These are phyloP conservation scores for Pegea sp. DNA, from an alignment of 23 tunicate species.

Conservation along the genomic window DNA sequence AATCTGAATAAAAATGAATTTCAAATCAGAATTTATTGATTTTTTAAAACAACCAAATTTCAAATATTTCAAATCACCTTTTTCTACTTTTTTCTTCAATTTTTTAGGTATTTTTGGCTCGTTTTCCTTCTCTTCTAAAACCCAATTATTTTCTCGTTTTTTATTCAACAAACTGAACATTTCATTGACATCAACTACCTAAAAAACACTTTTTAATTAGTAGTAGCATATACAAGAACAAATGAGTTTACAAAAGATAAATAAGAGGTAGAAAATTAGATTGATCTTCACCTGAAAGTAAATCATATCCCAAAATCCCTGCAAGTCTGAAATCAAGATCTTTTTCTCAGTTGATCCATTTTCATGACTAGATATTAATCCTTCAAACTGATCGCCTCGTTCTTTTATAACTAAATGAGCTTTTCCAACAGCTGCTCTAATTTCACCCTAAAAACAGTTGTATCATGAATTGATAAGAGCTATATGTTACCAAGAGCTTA, in stretches of 20 bases:
- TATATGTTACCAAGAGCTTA: too few relatives aligned
- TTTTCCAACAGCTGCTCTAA: conserved; percentile 57
- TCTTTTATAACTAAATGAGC: conserved; percentile 48
- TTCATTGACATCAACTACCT: neutral
- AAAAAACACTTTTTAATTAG: too few relatives aligned
- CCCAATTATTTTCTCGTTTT: neutral
- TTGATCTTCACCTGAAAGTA: conserved; percentile 88
- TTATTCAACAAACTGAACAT: neutral
- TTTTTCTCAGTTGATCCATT: conserved; percentile 58
- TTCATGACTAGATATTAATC: conserved; percentile 52
- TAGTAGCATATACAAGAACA: too few relatives aligned
- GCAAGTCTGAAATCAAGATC: conserved; percentile 42
- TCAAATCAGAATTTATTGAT: too few relatives aligned
- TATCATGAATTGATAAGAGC: neutral
- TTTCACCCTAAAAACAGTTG: conserved; percentile 33
- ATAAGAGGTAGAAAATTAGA: too few relatives aligned
- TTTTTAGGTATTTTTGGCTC: neutral
- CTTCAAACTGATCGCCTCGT: conserved; percentile 53
- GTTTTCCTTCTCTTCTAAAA: neutral
- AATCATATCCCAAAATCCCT: conserved; percentile 96
- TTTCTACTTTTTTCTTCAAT: neutral
- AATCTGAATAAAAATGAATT: too few relatives aligned
- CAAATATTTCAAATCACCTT: neutral
- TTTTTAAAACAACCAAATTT: neutral
- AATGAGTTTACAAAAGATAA: too few relatives aligned